Percentiles rank a stretch among this genome's conserved stretches.
phyloP scores from a whole-genome alignment of 2,888 invertebrate genomes.

The Drepana falcataria region DNA sequence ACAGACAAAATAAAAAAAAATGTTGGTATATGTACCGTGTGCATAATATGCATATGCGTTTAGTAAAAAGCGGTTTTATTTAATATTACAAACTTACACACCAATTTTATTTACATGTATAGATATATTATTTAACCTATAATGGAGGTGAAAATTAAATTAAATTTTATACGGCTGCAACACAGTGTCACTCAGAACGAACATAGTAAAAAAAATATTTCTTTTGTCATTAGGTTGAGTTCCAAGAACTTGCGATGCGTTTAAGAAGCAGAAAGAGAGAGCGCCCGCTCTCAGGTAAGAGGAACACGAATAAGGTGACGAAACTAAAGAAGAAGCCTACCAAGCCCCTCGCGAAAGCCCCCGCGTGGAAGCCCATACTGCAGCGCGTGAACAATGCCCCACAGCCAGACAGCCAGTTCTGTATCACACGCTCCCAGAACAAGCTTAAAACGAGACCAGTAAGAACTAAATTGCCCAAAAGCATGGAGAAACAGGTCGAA shows the following conservation, averaged over 20 bases:
- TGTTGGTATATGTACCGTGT: no score
- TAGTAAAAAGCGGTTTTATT: no score
- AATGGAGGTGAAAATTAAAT: no score
- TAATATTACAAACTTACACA: no score
- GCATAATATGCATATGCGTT: no score
- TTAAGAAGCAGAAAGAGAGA: conserved; percentile 83
- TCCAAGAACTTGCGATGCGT: conserved; percentile 77
- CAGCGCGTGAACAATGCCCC: conserved; percentile 60
- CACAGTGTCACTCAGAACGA: no score
- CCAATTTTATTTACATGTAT: no score
- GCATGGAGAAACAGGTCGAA: conserved; percentile 63
- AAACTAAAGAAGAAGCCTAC: conserved; percentile 48
- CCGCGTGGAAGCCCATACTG: conserved; percentile 59
- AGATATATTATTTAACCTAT: no score
- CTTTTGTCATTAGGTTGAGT: conserved; percentile 46
- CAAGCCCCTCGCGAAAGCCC: conserved; percentile 38
- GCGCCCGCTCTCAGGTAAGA: conserved; percentile 72
- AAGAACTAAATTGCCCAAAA: conserved; percentile 49
- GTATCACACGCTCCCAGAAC: conserved; percentile 60
- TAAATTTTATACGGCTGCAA: no score
- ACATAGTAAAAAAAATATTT: no score
- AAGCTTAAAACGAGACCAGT: conserved; percentile 54
- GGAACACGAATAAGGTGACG: conserved; percentile 42
- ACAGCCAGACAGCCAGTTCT: conserved; percentile 38
- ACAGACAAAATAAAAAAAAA: no score